Base-by-base conservation (phyloP, 2,888 invertebrate species). In the Noctua janthe region DNA sequence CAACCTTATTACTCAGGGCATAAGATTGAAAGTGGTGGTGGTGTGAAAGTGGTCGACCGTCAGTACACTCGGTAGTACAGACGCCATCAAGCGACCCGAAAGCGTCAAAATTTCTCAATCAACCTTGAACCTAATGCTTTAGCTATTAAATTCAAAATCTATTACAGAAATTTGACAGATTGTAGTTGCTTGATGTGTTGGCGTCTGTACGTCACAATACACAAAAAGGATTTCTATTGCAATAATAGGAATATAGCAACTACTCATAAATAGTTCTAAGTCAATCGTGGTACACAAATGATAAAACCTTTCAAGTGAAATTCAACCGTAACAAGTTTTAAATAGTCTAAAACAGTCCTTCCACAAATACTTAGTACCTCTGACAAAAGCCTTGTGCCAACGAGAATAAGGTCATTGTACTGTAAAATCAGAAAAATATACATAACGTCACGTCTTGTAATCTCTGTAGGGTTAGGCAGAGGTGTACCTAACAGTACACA, bases 201-300 rank as follows among this genome's bases (percentile, higher is more conserved):
- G 43, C 8, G 43, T 43, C 10, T 10, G 47, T 47, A 47, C 47
- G 2, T 54, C 20, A 54, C 54, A 20, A 17, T 20, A 54, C 56
- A 23, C 70, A 43, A 74, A 67, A 74, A 13, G 56, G 20, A 74
- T 59, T 69, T 56, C 39, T 75, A 76, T 62, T 71, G 11, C 29
- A 51, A 71, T n/a, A 82, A 74, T 71, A 74, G 67, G 54, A 83
- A 83, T 66, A 56, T 49, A 71, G 11, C 2, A 82, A 23, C 43
- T 67, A 67, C 43, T 67, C 51, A 62, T 49, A 35, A 23, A 47
- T 66, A 75, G 29, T 39, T 54, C 59, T n/a, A 13, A 59, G 11
- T 59, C n/a, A n/a, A n/a, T 5, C n/a, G 11, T 59, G 4, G 59
- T 59, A 59, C n/a, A 59, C 59, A 59, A n/a, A 59, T 59, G 59